A percentile compares a stretch with the other conserved stretches of the same genome.
phyloP scores from a whole-genome alignment of 2,113 vertebrate species.

The Callionymus lyra region DNA sequence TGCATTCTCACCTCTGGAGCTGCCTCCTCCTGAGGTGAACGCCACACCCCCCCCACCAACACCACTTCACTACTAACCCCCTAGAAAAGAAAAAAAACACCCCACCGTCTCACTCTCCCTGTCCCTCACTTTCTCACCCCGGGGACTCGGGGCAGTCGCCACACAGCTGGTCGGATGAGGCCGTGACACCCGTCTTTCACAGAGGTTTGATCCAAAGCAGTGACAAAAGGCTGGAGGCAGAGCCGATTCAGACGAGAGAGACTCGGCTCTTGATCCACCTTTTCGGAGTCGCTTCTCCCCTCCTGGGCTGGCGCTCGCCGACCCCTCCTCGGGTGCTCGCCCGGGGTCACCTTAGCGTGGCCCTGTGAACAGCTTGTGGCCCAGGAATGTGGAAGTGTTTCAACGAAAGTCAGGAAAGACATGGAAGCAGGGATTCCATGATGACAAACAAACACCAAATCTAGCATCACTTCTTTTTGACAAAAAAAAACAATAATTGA shows the following conservation, averaged over 20 bases:
- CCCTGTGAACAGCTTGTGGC: conserved; percentile 64
- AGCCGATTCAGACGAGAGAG: conserved; percentile 76
- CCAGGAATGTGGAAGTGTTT: conserved; percentile 57
- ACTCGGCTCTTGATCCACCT: conserved; percentile 51
- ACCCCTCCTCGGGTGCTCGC: conserved; percentile 51
- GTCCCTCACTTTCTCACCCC: conserved; percentile 33
- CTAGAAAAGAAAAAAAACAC: too few species aligned
- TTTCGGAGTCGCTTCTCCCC: conserved; percentile 1
- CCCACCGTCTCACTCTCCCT: conserved; percentile 15
- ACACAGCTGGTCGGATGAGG: conserved; percentile 83
- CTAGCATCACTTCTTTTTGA: neutral
- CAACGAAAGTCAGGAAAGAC: conserved; percentile 27
- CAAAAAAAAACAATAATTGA: too few species aligned
- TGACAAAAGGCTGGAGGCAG: conserved; percentile 75
- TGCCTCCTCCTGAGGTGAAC: conserved; percentile 64
- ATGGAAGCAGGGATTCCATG: conserved; percentile 6
- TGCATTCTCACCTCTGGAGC: conserved; percentile 77
- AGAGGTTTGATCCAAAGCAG: conserved; percentile 92
- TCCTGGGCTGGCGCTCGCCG: too few species aligned
- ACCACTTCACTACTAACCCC: too few species aligned
- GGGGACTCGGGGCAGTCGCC: conserved; percentile 80
- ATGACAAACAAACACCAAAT: neutral
- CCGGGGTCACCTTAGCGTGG: conserved; percentile 54
- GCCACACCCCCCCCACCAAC: conserved; percentile 53
- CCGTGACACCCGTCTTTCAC: conserved; percentile 92